Conservation (phyloP, 2,888 invertebrate species). For the Cheilosia urbana region DNA sequence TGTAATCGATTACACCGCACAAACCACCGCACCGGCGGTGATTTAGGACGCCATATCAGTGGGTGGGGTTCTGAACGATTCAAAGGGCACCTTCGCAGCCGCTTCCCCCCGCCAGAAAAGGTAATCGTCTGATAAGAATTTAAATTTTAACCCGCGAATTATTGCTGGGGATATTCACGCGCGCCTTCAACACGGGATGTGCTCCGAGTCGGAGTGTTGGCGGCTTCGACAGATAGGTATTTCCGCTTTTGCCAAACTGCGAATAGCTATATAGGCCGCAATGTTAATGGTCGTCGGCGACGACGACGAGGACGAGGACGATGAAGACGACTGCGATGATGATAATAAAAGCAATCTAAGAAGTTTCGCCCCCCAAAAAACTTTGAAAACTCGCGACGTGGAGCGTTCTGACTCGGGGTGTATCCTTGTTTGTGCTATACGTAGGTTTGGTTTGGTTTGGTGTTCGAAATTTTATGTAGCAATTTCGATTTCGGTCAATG, state of each 20-base stretch:
- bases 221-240: conserved; percentile 63
- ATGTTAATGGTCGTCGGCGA: conserved; percentile 45
- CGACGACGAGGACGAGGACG: conserved; percentile 29
- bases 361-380: conserved; percentile 72
- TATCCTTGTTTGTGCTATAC: conserved; percentile 21
- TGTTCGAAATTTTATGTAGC: conserved; percentile 70
- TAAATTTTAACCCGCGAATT: conserved; percentile 72
- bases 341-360: conserved; percentile 78
- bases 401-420: conserved; percentile 34
- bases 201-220: conserved; percentile 9
- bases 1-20: conserved; percentile 68
- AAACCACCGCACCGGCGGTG: conserved; percentile 54
- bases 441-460: too few relatives aligned
- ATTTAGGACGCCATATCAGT: conserved; percentile 41
- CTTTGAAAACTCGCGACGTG: conserved; percentile 47
- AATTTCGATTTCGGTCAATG: conserved; percentile 76
- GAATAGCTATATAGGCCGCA: conserved; percentile 42
- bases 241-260: conserved; percentile 30
- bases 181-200: conserved; percentile 6
- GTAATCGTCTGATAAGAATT: conserved; percentile 75
- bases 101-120: conserved; percentile 10
- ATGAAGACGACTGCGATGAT: conserved; percentile 56
- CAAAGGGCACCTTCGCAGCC: conserved; percentile 39
- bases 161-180: conserved; percentile 65
- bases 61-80: background rate